Conservation (phyloP, 2,888 invertebrate species). For the Laothoe populi region DNA sequence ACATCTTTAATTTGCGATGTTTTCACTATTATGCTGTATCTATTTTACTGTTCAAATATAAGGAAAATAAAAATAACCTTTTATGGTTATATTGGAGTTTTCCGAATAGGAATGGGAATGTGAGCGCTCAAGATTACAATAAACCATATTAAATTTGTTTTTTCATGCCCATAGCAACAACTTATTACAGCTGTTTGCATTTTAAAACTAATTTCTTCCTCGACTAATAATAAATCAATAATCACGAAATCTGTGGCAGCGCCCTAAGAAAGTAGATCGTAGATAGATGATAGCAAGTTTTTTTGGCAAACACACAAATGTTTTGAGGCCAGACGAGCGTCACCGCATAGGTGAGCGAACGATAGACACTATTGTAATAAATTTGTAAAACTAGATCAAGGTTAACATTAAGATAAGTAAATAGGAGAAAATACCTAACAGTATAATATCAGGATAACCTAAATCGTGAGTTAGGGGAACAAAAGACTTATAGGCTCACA, state of each 20-base stretch:
- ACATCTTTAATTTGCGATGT: too few species aligned
- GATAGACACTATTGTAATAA: neutral
- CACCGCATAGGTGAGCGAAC: constrained; percentile 11
- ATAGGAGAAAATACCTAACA: neutral
- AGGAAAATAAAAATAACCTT: too few species aligned
- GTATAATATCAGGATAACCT: too few species aligned
- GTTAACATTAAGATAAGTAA: neutral
- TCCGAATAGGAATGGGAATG: too few species aligned
- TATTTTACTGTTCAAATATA: too few species aligned
- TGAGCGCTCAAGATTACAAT: too few species aligned
- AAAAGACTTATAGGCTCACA: too few species aligned
- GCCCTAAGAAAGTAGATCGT: constrained; percentile 7
- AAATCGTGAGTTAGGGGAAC: too few species aligned
- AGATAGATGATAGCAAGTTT: neutral
- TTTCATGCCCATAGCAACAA: neutral
- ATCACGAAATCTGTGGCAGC: neutral
- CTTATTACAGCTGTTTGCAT: neutral
- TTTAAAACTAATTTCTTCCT: neutral
- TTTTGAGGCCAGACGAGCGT: neutral
- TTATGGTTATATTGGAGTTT: too few species aligned
- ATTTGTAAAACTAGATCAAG: constrained; percentile 2
- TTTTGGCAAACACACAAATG: constrained; percentile 16
- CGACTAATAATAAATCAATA: neutral
- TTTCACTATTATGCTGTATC: too few species aligned
- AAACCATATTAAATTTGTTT: too few species aligned